These are phyloP conservation scores for Drosophila stalkeri DNA, from an alignment of 2,888 invertebrate genomes.

Conservation along the genomic window DNA sequence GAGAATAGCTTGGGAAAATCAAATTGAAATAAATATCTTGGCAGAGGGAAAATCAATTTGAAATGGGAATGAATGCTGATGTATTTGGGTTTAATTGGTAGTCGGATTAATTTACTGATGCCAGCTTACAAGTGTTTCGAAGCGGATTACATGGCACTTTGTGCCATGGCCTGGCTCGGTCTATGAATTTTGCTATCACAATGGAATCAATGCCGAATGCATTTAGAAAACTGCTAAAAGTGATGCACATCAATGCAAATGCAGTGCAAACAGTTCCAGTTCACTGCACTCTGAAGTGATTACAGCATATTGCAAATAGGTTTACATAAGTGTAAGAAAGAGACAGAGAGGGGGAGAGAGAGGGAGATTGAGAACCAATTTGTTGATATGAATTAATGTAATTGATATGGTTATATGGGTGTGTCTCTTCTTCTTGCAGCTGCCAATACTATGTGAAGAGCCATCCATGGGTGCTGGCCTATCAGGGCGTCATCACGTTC, in stretches of 20 bases:
- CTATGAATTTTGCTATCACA: constrained; percentile 1
- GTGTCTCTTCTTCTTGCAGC: constrained; percentile 85
- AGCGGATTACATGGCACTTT: background rate
- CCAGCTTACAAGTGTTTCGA: background rate
- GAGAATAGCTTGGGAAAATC: background rate
- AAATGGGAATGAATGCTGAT: background rate
- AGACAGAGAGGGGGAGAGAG: too few species aligned
- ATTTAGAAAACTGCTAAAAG: constrained; percentile 9
- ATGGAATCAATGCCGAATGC: constrained; percentile 12
- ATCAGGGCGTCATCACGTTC: constrained; percentile 97
- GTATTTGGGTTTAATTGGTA: background rate
- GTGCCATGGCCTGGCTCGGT: background rate
- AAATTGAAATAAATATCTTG: constrained; percentile 5
- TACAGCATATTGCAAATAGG: constrained; percentile 37
- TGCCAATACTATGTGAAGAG: constrained; percentile 93
- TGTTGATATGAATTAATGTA: background rate
- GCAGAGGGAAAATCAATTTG: background rate
- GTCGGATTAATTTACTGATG: constrained; percentile 2
- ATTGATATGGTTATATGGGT: background rate
- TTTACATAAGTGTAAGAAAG: background rate
- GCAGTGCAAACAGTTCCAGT: constrained; percentile 60
- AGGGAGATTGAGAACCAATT: background rate
- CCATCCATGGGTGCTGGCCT: constrained; percentile 95
- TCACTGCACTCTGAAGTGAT: constrained; percentile 72
- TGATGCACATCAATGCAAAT: constrained; percentile 1